Conservation (phyloP, 2,888 invertebrate genomes). For the Tineola bisselliella region DNA sequence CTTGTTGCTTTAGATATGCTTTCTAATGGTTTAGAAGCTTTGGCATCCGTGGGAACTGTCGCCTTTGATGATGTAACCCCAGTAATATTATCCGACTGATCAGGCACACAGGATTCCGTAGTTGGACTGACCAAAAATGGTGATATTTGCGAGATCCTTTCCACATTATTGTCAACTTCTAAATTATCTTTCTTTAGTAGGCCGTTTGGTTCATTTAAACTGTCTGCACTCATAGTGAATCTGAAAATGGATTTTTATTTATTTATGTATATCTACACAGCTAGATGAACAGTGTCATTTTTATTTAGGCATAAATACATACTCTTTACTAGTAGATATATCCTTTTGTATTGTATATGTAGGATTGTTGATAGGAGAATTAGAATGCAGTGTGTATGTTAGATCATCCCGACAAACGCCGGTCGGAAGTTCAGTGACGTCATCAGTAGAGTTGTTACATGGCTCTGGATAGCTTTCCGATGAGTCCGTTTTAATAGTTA, state of each 20-base stretch:
- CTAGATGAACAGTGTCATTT: too few relatives aligned
- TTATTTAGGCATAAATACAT: slow-evolving; percentile 25
- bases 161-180: slow-evolving; percentile 39
- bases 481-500: slow-evolving; percentile 46
- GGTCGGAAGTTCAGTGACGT: slow-evolving; percentile 37
- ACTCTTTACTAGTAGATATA: slow-evolving; percentile 43
- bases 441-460: slow-evolving; percentile 53
- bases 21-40: slow-evolving; percentile 56
- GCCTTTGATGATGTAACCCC: slow-evolving; percentile 61
- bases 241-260: slow-evolving; percentile 28
- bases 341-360: slow-evolving; percentile 44
- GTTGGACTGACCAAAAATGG: slow-evolving; percentile 54
- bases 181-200: slow-evolving; percentile 28
- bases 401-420: slow-evolving; percentile 23
- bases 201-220: slow-evolving; percentile 39
- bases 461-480: slow-evolving; percentile 59
- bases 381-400: slow-evolving; percentile 34
- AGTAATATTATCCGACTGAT: slow-evolving; percentile 40
- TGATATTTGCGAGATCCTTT: slow-evolving; percentile 52
- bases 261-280: too few relatives aligned
- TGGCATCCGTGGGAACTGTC: slow-evolving; percentile 55
- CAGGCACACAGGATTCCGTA: slow-evolving; percentile 45
- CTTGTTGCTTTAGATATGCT: slow-evolving; percentile 66
- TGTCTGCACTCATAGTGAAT: slow-evolving; percentile 60
- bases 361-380: slow-evolving; percentile 23